Conservation (phyloP, 2,113 vertebrate species). For the Amphiprion percula region DNA sequence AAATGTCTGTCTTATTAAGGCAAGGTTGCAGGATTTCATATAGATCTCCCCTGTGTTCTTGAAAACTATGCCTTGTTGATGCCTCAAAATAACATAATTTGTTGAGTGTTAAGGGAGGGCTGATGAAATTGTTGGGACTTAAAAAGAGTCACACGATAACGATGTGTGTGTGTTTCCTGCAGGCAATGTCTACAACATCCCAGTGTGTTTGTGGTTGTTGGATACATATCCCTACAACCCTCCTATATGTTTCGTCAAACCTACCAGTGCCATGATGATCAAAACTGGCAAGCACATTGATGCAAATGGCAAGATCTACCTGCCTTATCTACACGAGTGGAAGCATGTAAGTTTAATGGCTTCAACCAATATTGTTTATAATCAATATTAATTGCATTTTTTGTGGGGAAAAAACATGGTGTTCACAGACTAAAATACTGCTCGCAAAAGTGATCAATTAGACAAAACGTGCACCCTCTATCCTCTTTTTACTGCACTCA, state of each 20-base stretch:
- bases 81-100: no score
- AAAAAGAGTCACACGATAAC: neutral
- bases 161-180: conserved; percentile 36
- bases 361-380: neutral
- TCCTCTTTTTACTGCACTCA: no score
- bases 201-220: conserved; percentile 96
- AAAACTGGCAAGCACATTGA: conserved; percentile 99
- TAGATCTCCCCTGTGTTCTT: no score
- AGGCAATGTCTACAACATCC: conserved; percentile 98
- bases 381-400: neutral
- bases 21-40: no score
- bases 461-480: neutral
- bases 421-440: neutral
- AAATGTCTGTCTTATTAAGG: no score
- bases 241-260: conserved; percentile 99
- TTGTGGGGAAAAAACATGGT: no score
- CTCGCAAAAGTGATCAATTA: neutral
- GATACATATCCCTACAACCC: conserved; percentile 98
- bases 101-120: no score
- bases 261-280: conserved; percentile 98
- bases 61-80: no score
- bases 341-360: conserved; percentile 88
- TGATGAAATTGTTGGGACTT: no score
- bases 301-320: conserved; percentile 98
- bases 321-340: conserved; percentile 98